Base-by-base conservation (phyloP, 2,113 vertebrate genomes). In the Xerus inauris region DNA sequence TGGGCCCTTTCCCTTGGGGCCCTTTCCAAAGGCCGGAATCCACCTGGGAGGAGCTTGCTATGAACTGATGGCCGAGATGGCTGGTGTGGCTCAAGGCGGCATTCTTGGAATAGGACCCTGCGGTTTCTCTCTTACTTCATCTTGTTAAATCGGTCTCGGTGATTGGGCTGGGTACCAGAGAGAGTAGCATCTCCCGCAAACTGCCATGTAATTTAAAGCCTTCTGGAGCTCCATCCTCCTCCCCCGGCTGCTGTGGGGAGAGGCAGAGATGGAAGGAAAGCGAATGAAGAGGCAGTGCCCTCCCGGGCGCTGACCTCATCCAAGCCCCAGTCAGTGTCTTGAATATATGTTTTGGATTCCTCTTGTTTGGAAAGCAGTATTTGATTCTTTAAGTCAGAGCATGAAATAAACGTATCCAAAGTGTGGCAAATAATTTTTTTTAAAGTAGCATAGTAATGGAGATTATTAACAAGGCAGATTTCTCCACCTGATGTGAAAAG, bases 91-190 rank as follows among this genome's bases (percentile, higher is more conserved):
- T 96, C 95, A 95, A 90, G 88, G 96, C 47, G 35, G 62, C 96
- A 97, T 98, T 98, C 98, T 96, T 98, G 98, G 97, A 98, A 97
- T 91, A 75, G 91, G 96, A 96, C 76, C 80, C 73, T 97, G 97
- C 54, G 97, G 97, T 97, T 98, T 98, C 98, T 98, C 98, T 97
- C 98, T 98, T 98, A 97, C 94, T 97, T 98, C 97, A 97, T 97
- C 95, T 75, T 97, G 97, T 98, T 98, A 98, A 98, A 98, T 98
- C 64, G 76, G 95, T 97, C 96, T 89, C 89, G 94, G 77, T 94
- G 98, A 97, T 97, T 97, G 97, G 96, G 64, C 90, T 95, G 96
- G 87, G 81, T 96, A 19, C 96, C 90, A 89, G 96, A 92, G 97
- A 97, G 92, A 85, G 87, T 82, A 87, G 47, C 71, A 62, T 97